Percentiles rank a stretch among this genome's conserved stretches.
phyloP scores from a whole-genome alignment of 2,888 invertebrate genomes.

The Nomada flava region DNA sequence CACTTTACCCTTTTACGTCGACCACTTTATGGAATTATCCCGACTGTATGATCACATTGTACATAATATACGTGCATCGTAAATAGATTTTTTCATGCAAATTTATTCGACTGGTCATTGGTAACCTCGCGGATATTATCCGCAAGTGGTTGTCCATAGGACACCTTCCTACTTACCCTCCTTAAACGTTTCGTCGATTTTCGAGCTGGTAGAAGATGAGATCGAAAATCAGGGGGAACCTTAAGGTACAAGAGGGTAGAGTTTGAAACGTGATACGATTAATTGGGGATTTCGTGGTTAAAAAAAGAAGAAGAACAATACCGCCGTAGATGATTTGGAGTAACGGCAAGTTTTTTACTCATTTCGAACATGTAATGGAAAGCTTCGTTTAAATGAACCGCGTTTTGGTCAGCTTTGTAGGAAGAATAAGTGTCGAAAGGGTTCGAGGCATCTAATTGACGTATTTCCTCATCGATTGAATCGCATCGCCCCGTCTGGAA shows the following conservation, averaged over 20 bases:
- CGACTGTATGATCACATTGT: constrained; percentile 23
- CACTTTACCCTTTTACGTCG: background rate
- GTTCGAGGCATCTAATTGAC: constrained; percentile 27
- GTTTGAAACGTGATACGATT: background rate
- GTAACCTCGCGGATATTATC: background rate
- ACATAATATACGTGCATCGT: constrained; percentile 52
- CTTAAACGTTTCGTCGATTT: background rate
- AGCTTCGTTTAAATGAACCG: background rate
- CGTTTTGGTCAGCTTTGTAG: background rate
- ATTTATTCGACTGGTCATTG: constrained; percentile 14
- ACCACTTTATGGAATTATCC: background rate
- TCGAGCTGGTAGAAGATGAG: background rate
- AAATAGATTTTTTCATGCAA: constrained; percentile 56
- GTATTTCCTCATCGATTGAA: background rate
- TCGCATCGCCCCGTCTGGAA: background rate
- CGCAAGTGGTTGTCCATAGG: background rate
- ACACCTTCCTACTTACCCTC: background rate
- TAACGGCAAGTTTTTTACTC: constrained; percentile 9
- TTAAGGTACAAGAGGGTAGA: background rate
- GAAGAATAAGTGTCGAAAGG: background rate
- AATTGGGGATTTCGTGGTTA: background rate
- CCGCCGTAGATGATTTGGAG: background rate
- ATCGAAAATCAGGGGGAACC: background rate
- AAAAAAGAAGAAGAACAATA: background rate
- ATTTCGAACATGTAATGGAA: constrained; percentile 4